Conservation (phyloP, 2,797 vertebrate species). For the Argyrosomus regius region DNA sequence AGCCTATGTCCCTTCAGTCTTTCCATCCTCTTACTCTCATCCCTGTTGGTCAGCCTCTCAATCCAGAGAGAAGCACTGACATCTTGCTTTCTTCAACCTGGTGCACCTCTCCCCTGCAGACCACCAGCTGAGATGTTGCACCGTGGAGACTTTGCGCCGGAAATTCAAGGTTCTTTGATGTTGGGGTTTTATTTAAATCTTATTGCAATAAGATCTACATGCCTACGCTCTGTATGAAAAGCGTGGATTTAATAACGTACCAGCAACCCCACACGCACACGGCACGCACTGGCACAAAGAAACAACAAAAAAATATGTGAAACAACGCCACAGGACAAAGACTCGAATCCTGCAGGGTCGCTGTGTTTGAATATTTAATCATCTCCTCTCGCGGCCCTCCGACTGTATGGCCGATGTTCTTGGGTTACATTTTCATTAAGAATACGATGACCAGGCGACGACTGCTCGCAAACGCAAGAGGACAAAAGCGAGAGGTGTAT, state of each 20-base stretch:
- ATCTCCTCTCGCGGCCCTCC: slow-evolving; percentile 27
- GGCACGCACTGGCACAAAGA: slow-evolving; percentile 42
- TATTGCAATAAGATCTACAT: slow-evolving; percentile 63
- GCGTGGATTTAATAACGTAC: slow-evolving; percentile 49
- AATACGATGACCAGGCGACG: slow-evolving; percentile 19
- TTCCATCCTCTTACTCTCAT: slow-evolving; percentile 11
- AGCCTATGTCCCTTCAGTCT: slow-evolving; percentile 28
- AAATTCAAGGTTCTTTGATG: slow-evolving; percentile 14
- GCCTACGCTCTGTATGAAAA: slow-evolving; percentile 15
- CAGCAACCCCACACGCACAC: slow-evolving; percentile 47
- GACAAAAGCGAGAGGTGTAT: neutral
- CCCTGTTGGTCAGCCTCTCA: slow-evolving; percentile 8
- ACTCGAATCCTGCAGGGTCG: slow-evolving; percentile 39
- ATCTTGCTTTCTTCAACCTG: neutral
- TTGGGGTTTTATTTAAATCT: slow-evolving; percentile 2
- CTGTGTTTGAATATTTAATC: slow-evolving; percentile 70
- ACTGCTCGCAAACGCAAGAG: slow-evolving; percentile 17
- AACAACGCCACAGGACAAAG: slow-evolving; percentile 45
- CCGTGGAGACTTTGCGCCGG: neutral
- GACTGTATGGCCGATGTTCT: slow-evolving; percentile 38
- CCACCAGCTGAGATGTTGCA: slow-evolving; percentile 11
- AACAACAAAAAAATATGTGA: slow-evolving; percentile 42
- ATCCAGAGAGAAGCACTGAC: slow-evolving; percentile 10
- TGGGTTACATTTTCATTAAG: slow-evolving; percentile 62
- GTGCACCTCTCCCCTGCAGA: neutral